phyloP scores from a whole-genome alignment of 2,888 invertebrate genomes.

The Ramazzottius varieornatus region DNA sequence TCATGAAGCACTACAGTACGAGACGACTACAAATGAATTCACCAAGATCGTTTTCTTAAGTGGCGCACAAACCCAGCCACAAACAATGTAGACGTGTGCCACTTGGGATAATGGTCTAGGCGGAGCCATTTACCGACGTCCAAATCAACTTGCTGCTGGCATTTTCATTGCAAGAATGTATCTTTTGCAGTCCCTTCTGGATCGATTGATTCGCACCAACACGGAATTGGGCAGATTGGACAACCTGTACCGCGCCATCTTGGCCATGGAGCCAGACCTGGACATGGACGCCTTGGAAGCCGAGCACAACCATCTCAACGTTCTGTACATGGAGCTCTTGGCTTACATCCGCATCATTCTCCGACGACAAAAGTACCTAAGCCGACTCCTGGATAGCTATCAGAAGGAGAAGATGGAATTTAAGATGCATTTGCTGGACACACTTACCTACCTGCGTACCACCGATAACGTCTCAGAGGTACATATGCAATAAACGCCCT shows the following conservation, averaged over 20 bases:
- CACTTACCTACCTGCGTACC: neutral
- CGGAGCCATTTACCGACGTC: no score
- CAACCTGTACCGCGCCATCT: neutral
- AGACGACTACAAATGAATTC: no score
- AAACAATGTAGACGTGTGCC: no score
- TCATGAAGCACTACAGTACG: no score
- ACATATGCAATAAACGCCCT: neutral
- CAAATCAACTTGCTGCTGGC: no score
- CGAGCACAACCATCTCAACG: neutral
- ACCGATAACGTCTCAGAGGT: neutral
- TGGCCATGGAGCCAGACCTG: neutral
- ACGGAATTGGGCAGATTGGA: neutral
- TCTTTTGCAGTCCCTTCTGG: neutral
- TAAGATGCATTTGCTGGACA: neutral
- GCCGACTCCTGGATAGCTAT: neutral
- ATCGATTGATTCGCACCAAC: neutral
- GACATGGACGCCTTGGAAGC: neutral
- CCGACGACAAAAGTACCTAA: neutral
- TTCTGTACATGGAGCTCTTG: neutral
- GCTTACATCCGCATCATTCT: neutral
- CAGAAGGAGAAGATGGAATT: constrained; percentile 1
- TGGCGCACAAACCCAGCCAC: no score
- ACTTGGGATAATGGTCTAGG: no score
- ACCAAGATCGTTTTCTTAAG: no score
- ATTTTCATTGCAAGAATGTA: no score